Percentiles rank a stretch among this genome's conserved stretches.
Conservation (phyloP, 2,113 vertebrate species). For the Chitala chitala region DNA sequence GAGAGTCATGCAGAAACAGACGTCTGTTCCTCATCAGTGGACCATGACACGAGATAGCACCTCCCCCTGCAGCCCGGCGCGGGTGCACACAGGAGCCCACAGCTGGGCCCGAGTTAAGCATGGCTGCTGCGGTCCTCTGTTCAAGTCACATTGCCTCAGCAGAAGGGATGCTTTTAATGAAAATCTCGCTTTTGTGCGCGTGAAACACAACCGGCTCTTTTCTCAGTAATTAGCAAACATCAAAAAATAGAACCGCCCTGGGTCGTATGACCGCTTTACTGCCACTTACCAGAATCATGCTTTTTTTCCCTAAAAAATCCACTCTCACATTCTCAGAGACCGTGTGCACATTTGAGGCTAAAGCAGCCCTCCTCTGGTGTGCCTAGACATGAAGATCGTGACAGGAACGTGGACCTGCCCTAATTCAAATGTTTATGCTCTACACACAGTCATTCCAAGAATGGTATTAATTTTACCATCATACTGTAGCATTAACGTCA, state of each 20-base stretch:
- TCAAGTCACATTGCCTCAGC: not conserved
- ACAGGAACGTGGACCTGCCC: not conserved
- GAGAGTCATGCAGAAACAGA: too few species aligned
- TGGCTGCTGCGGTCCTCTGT: not conserved
- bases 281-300: not conserved
- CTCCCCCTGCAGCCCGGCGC: not conserved
- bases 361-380: not conserved
- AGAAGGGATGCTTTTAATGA: not conserved
- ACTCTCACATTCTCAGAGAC: too few species aligned
- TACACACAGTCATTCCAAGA: not conserved
- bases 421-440: not conserved
- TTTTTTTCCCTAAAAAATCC: too few species aligned
- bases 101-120: not conserved
- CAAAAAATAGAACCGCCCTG: not conserved
- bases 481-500: constrained; percentile 8
- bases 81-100: not conserved
- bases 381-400: not conserved
- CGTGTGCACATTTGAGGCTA: too few species aligned
- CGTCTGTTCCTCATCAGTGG: not conserved
- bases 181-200: not conserved
- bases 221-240: not conserved
- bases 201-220: not conserved
- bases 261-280: not conserved
- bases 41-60: not conserved
- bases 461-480: constrained; percentile 12